Percentiles rank a stretch among this genome's conserved stretches.
phyloP scores from a whole-genome alignment of 2,797 vertebrate genomes.

The Dryobates pubescens region DNA sequence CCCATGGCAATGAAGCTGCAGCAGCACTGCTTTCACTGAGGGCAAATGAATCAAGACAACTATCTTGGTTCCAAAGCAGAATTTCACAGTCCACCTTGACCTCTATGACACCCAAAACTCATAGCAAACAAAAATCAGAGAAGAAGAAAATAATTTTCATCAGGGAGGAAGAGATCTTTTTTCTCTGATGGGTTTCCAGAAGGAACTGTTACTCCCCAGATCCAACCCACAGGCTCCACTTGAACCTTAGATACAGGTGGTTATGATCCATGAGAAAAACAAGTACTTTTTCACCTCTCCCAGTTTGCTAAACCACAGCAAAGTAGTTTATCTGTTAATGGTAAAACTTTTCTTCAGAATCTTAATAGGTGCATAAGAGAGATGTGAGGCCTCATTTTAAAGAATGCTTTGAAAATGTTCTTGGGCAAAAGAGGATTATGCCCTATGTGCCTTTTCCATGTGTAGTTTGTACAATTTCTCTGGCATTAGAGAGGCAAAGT shows the following conservation, averaged over 20 bases:
- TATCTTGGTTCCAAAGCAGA: slow-evolving; percentile 4
- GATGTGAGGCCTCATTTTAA: neutral
- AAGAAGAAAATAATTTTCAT: neutral
- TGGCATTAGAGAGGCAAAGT: neutral
- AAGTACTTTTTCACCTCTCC: neutral
- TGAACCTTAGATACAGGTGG: neutral
- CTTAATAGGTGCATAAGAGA: neutral
- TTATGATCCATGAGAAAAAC: neutral
- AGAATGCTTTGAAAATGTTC: neutral
- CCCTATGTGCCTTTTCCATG: fast-evolving
- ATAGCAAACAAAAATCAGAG: neutral
- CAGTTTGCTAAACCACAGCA: neutral
- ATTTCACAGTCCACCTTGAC: slow-evolving; percentile 3
- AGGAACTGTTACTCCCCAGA: neutral
- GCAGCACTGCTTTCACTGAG: slow-evolving; percentile 46
- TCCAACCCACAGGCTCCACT: neutral
- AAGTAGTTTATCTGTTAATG: neutral
- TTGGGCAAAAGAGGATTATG: neutral
- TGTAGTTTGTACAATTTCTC: neutral
- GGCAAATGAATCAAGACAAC: slow-evolving; percentile 55
- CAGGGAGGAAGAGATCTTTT: neutral
- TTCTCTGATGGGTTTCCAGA: neutral
- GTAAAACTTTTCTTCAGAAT: neutral
- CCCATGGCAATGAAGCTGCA: slow-evolving; percentile 69
- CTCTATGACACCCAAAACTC: neutral